These are phyloP conservation scores for Chironomus riparius DNA, from an alignment of 2,888 invertebrate genomes.

Conservation along the genomic window DNA sequence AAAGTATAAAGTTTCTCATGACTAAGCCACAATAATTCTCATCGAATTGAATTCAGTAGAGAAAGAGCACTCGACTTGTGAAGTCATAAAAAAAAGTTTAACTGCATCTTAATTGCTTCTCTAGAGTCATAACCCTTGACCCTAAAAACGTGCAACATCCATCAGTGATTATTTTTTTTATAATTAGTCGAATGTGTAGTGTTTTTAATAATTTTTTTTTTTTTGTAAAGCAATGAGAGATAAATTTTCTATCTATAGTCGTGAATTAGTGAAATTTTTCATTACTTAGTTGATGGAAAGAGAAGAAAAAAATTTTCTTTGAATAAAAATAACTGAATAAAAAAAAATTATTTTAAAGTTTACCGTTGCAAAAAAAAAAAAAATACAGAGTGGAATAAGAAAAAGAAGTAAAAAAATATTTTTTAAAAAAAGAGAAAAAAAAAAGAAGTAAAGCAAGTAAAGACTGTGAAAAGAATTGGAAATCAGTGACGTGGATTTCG, in stretches of 20 bases:
- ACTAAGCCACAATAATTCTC: not conserved
- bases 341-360: conserved; percentile 5
- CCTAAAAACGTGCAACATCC: conserved; percentile 16
- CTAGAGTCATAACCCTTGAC: conserved; percentile 19
- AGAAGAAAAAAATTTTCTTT: not conserved
- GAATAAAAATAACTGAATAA: conserved; percentile 20
- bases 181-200: not conserved
- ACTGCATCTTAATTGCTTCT: not conserved
- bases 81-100: conserved; percentile 17
- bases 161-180: conserved; percentile 10
- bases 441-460: conserved; percentile 20
- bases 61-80: not conserved
- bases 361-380: conserved; percentile 23
- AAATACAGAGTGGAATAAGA: not conserved
- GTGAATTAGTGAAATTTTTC: not conserved
- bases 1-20: too few relatives aligned
- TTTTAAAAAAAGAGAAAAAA: conserved; percentile 2
- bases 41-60: not conserved
- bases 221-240: not conserved
- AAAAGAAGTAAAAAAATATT: conserved; percentile 6
- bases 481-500: conserved; percentile 24
- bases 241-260: not conserved
- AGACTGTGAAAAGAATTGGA: conserved; percentile 16
- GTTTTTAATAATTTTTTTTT: too few relatives aligned
- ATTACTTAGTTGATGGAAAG: not conserved